Evolutionary conservation across 1,140 invertebrate species (phyloP), one percentile per base, ranked within the genome.

Genomic region (Macrobrachium rosenbergii): DNA sequence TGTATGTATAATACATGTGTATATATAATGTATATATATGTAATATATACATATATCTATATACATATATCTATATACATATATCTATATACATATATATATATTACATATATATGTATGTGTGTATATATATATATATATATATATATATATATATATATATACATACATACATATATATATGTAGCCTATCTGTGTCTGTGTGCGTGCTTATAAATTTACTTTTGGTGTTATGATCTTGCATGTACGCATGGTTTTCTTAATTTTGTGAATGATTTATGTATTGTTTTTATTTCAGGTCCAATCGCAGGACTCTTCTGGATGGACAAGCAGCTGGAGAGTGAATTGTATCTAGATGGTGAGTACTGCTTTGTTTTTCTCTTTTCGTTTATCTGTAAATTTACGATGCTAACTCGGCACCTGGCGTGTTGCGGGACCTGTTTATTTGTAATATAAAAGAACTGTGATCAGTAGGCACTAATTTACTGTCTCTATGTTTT

Each of bases 271-370:
- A 52, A 52, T 52, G 7, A 52, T 52, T 52, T 10, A 64, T n/a
- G 82, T 87, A 81, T 59, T 52, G 75, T 82, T 67, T 88, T 88
- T 89, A 28, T 90, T 91, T 63, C 90, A 94, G 94, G 94, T 10
- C 94, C 94, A 23, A 94, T 95, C 75, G 94, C 93, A 6, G 93
- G 93, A 11, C 93, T 94, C 83, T 95, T 95, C 90, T 95, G 94
- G 94, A 83, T 95, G 63, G 94, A 95, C 91, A 93, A 94, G 87
- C 94, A 94, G 83, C 90, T 95, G 8, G 93, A 93, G 87, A 94
- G 93, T 91, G 94, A 94, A 90, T 90, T 95, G 63, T 94, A 92
- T 90, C 90, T 95, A 17, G 94, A 95, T 92, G 94, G 93, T 93
- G 92, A 91, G 89, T 86, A n/a, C n/a, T 23, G 17, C 45, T 21